Base-by-base conservation (phyloP, 2,888 invertebrate species). In the Caenorhabditis angaria region DNA sequence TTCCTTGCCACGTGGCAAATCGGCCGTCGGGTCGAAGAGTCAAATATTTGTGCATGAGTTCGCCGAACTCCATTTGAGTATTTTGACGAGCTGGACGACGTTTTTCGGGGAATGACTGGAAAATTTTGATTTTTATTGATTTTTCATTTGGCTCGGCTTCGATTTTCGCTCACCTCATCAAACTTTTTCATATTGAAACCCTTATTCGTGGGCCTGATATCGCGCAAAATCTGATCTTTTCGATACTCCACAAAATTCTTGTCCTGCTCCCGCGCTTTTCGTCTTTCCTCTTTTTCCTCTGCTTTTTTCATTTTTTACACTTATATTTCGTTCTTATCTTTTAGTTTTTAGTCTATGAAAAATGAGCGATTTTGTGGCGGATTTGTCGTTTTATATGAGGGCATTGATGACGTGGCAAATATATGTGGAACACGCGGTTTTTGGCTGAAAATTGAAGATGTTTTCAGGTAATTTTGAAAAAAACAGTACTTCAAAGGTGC, bases 1-100 rank as follows among this genome's bases (percentile, higher is more conserved):
- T 74, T 8, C 70, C 70, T 2, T 41, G 62, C 74, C 74, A 74
- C 51, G 64, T 70, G 57, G 74, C 74, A 20, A 70, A 74, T 55
- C 74, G 51, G 5, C 50, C 60, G 54, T 74, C 74, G 4, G 70
- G 74, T 41, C 74, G 65, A 22, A 70, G 27, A 22, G 25, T 58
- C 20, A 74, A 48, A 27, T 70, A 74, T 29, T 67, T 66, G 67
- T 63, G 64, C 70, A 74, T 70, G 53, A 60, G 20, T 41, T 63
- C 64, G 10, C 74, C 74, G 28, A 67, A 74, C 54, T 70, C 70
- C 66, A 70, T 66, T 27, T 63, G 47, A 14, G 27, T n/a, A n/a
- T n/a, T 20, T 12, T 22, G 25, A 6, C 35, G n/a, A 14, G 24
- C 18, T 6, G n/a, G 14, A 25, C 27, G 24, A 2, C 47, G 18